phyloP scores from a whole-genome alignment of 2,888 invertebrate species.

The Drosophila monieri region DNA sequence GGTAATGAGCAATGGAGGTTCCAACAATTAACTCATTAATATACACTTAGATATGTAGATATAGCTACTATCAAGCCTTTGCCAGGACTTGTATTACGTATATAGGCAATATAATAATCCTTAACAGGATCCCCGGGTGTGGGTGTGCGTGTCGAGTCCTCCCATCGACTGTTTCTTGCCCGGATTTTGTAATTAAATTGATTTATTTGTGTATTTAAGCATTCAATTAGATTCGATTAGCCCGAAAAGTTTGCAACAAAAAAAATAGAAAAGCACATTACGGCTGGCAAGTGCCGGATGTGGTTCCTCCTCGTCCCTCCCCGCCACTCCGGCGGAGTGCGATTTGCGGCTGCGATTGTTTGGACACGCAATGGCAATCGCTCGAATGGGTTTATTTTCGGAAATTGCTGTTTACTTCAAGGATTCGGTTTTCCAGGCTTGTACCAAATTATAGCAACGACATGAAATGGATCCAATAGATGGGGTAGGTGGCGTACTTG shows the following conservation, averaged over 20 bases:
- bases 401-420: constrained; percentile 72
- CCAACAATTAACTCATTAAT: constrained; percentile 26
- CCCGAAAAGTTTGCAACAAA: constrained; percentile 28
- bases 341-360: constrained; percentile 46
- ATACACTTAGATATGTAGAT: background rate
- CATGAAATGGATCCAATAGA: constrained; percentile 37
- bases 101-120: constrained; percentile 8
- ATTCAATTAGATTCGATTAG: constrained; percentile 51
- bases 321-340: constrained; percentile 2
- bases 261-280: constrained; percentile 21
- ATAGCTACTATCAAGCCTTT: constrained; percentile 3
- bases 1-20: background rate
- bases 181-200: constrained; percentile 56
- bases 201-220: constrained; percentile 50
- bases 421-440: constrained; percentile 45
- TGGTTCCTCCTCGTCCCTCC: constrained; percentile 9
- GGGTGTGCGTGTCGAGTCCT: constrained; percentile 36
- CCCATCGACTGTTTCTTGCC: constrained; percentile 29
- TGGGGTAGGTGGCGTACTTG: too few relatives aligned
- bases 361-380: constrained; percentile 64
- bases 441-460: constrained; percentile 41
- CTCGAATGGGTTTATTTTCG: constrained; percentile 68
- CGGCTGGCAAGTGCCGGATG: constrained; percentile 17
- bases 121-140: background rate
- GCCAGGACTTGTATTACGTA: constrained; percentile 6